These are phyloP conservation scores for Tragelaphus strepsiceros DNA, from an alignment of 2,113 vertebrate species.

Conservation along the genomic window DNA sequence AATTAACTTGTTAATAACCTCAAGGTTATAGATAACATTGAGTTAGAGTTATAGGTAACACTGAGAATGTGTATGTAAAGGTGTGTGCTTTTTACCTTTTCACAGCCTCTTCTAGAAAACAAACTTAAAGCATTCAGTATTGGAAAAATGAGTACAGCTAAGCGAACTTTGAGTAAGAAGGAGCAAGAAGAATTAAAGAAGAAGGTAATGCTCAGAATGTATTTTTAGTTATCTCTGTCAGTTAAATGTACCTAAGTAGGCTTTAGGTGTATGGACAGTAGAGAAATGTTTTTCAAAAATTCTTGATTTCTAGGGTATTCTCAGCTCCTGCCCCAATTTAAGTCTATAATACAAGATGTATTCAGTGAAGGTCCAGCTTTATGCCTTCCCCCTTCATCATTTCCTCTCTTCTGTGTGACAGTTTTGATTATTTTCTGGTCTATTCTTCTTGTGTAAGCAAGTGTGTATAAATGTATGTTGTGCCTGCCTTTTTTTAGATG, in stretches of 20 bases:
- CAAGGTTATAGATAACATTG: background rate
- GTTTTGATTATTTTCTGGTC: background rate
- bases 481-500: background rate
- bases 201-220: slow-evolving; percentile 84
- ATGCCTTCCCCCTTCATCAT: background rate
- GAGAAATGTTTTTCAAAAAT: background rate
- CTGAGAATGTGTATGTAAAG: slow-evolving; percentile 43
- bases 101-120: slow-evolving; percentile 92
- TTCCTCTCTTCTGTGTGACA: background rate
- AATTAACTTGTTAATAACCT: background rate
- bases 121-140: slow-evolving; percentile 98
- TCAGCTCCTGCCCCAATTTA: background rate
- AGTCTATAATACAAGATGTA: background rate
- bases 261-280: background rate
- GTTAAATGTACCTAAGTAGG: background rate
- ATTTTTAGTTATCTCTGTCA: background rate
- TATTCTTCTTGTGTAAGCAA: background rate
- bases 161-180: slow-evolving; percentile 97
- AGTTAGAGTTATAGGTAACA: background rate
- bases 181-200: slow-evolving; percentile 98
- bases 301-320: background rate
- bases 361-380: background rate
- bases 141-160: slow-evolving; percentile 96
- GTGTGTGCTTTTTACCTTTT: slow-evolving; percentile 42
- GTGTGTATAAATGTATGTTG: background rate